Evolutionary conservation across 1,140 invertebrate genomes (phyloP), one percentile per base, ranked within the genome.

Genomic region (Oncopeltus fasciatus): DNA sequence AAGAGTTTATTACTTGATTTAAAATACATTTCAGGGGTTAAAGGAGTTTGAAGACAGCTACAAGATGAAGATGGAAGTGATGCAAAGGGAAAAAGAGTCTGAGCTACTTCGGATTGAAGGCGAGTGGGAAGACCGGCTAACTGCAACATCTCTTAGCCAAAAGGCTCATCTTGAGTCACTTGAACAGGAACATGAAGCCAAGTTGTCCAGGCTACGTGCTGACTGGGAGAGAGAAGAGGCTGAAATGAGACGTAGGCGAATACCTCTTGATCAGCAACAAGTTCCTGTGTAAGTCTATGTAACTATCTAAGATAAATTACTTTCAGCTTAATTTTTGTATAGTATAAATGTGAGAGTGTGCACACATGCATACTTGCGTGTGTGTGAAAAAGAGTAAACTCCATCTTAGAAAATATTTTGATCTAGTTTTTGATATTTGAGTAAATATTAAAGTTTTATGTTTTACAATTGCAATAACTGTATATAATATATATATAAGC

Each of bases 41-140:
- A 44, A 57, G 27, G 59, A 49, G 31, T 16, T 60, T 2, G 51
- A 60, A 61, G 56, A 57, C 1, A 46, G 44, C 4, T 43, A 56
- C 28, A 57, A 26, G 18, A 8, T 18, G 20, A 58, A 44, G 18
- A 26, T 64, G 3, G 31, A 58, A 5, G 29, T 20, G 1, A 2
- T 64, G 20, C 57, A 61, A 18, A 33, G 33, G 9, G 63, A 64
- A 29, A 64, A 64, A 31, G 63, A 64, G 46, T 28, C 44, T 11
- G 63, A 64, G 31, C 26, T 61, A 27, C n/a, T 28, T 8, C 16
- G 63, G 28, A 24, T 57, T 24, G 49, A 64, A 38, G 53, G 59
- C 2, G 63, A 64, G 49, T 64, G 63, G 63, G 58, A 64, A 16
- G 63, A 64, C 33, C 61, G 44, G 44, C 53, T 64, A 27, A 64